Base-by-base conservation (phyloP, 2,888 invertebrate genomes). In the Adelphocoris suturalis region DNA sequence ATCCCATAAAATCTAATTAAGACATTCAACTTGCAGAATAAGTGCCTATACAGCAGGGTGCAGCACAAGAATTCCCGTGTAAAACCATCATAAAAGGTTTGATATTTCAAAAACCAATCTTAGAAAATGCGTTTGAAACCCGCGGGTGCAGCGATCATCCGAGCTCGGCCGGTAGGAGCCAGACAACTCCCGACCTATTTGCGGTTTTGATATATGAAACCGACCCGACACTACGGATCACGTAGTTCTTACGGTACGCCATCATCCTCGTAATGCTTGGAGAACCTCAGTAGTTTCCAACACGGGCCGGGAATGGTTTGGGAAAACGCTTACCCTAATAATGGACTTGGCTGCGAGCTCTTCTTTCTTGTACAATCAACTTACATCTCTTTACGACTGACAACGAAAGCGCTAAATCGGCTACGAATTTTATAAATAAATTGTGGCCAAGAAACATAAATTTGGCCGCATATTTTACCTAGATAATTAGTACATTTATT, bases 241-340 rank as follows among this genome's bases (percentile, higher is more conserved):
- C 68, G 68, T 68, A 23, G 68, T 19, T 9, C 19, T 68, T 27
- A 68, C 68, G 68, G 68, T 68, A 7, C 7, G 68, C 19, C 23
- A 68, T 68, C 23, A 68, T 23, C 68, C 27, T 23, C 27, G 57
- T 68, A 68, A 23, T 23, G 68, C 68, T 23, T 68, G 23, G 23
- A 68, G 68, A 68, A 68, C 68, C 23, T 68, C 68, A 68, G 68
- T 68, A 23, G 68, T 68, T 68, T 68, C 68, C 68, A 68, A 68
- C 68, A 23, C 23, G 68, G 12, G 68, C 12, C 23, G 68, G 23
- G 19, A 19, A 68, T 23, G 23, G 23, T 68, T 68, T 68, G 23
- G 13, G 19, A 23, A 68, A 68, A 19, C 68, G 4, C 61, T 61
- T 61, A 68, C 23, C 23, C 68, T 68, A 68, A 68, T 23, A 23